Percentiles rank a stretch among this genome's conserved stretches.
phyloP scores from a whole-genome alignment of 2,888 invertebrate species.

The Aleiodes testaceus region DNA sequence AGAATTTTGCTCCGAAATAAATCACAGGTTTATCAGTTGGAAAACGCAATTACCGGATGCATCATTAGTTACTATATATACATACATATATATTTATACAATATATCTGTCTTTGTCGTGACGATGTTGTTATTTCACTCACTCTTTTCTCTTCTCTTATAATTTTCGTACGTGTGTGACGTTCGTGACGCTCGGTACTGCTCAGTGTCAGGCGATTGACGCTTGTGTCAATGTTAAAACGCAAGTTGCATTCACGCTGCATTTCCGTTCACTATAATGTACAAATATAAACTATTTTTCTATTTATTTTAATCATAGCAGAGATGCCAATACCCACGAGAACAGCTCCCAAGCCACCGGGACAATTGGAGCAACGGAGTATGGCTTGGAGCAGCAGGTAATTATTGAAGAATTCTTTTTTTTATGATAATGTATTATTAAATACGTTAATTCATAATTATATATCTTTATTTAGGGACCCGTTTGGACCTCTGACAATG shows the following conservation, averaged over 20 bases:
- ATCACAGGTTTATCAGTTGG: conserved; percentile 24
- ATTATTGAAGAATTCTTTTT: conserved; percentile 47
- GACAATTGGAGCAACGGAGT: conserved; percentile 66
- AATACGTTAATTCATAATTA: conserved; percentile 2
- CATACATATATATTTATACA: conserved; percentile 6
- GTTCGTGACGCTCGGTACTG: conserved; percentile 48
- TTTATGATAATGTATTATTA: conserved; percentile 4
- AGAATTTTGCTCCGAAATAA: neutral
- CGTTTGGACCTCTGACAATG: conserved; percentile 71
- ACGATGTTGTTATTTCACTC: conserved; percentile 11
- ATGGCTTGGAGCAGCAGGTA: conserved; percentile 64
- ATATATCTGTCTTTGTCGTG: conserved; percentile 7
- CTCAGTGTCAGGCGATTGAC: conserved; percentile 54
- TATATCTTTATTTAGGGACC: conserved; percentile 60
- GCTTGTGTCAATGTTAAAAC: conserved; percentile 43
- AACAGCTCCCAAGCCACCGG: conserved; percentile 76
- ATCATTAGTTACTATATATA: conserved; percentile 18
- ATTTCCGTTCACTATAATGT: conserved; percentile 36
- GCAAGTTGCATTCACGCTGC: conserved; percentile 31
- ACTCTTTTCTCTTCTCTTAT: conserved; percentile 37
- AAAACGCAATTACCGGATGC: conserved; percentile 33
- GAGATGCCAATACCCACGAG: conserved; percentile 79
- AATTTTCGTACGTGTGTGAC: conserved; percentile 42
- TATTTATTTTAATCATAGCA: conserved; percentile 60
- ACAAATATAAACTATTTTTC: conserved; percentile 41